phyloP scores from a whole-genome alignment of 2,888 invertebrate genomes.

The Peribatodes rhomboidaria region DNA sequence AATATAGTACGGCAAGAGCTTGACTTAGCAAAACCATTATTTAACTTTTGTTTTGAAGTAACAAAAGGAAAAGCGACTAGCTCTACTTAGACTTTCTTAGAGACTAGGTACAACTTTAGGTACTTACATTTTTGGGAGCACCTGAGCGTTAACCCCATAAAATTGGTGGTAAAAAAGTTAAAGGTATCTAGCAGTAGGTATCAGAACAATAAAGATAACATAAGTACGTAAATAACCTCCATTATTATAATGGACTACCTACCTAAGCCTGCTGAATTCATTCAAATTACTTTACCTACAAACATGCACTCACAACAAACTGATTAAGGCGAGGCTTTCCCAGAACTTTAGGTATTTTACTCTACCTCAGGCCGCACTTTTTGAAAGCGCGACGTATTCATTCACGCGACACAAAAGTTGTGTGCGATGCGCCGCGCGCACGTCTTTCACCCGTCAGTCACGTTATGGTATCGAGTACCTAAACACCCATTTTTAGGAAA shows the following conservation, averaged over 20 bases:
- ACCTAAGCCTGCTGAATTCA: not conserved
- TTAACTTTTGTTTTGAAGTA: not conserved
- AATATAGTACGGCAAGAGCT: slow-evolving; percentile 3
- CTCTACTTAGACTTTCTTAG: not conserved
- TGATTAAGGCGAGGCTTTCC: no score
- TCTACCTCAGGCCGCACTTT: no score
- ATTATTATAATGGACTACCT: slow-evolving; percentile 8
- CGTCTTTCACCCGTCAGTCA: no score
- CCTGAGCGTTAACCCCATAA: slow-evolving; percentile 35
- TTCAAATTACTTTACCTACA: not conserved
- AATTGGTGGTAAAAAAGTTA: slow-evolving; percentile 5
- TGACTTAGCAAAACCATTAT: slow-evolving; percentile 7
- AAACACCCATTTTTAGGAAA: no score
- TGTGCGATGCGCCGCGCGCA: no score
- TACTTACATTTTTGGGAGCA: slow-evolving; percentile 26
- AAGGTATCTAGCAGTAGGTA: slow-evolving; percentile 10
- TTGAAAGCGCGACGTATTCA: no score
- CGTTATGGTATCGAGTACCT: no score
- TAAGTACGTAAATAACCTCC: slow-evolving; percentile 14
- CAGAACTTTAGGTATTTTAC: no score
- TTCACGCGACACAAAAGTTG: no score
- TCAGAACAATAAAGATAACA: slow-evolving; percentile 23
- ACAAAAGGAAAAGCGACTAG: slow-evolving; percentile 7
- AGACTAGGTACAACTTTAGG: slow-evolving; percentile 3
- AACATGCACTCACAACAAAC: no score